Conservation (phyloP, 2,113 vertebrate species). For the Nicator chloris region DNA sequence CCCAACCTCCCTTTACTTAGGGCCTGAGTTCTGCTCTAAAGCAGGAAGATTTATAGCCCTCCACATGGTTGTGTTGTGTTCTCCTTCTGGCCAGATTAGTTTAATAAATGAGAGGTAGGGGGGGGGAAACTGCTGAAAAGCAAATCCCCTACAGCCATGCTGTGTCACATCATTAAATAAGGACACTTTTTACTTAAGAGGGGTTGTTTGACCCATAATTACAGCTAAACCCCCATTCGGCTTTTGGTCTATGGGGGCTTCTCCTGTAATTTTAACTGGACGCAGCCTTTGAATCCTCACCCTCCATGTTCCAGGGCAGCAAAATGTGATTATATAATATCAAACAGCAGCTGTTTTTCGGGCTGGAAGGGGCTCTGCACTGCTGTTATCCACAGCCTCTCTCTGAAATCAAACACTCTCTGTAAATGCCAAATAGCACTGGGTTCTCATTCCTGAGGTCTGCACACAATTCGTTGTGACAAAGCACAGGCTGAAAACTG, state of each 20-base stretch:
- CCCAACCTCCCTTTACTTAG: neutral
- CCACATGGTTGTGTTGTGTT: neutral
- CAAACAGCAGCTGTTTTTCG: neutral
- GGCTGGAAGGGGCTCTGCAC: neutral
- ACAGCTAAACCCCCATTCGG: neutral
- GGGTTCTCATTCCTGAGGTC: neutral
- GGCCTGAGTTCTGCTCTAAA: neutral
- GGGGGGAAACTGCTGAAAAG: neutral
- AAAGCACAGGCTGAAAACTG: neutral
- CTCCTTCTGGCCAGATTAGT: slow-evolving; percentile 16
- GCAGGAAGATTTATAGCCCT: slow-evolving; percentile 8
- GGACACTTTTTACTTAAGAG: slow-evolving; percentile 21
- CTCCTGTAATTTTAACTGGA: slow-evolving; percentile 27
- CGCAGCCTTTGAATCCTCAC: neutral
- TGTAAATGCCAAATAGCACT: neutral
- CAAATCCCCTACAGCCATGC: neutral
- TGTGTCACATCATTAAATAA: neutral
- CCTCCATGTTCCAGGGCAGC: neutral
- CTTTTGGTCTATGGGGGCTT: neutral
- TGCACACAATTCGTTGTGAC: neutral
- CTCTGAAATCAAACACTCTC: slow-evolving; percentile 5
- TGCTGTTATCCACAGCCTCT: neutral
- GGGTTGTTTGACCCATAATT: neutral
- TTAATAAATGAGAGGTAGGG: slow-evolving; percentile 31
- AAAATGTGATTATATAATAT: neutral